Percentiles rank a stretch among this genome's conserved stretches.
These are phyloP conservation scores for Pyrgilauda ruficollis DNA, from an alignment of 2,113 vertebrate species.

Conservation along the genomic window DNA sequence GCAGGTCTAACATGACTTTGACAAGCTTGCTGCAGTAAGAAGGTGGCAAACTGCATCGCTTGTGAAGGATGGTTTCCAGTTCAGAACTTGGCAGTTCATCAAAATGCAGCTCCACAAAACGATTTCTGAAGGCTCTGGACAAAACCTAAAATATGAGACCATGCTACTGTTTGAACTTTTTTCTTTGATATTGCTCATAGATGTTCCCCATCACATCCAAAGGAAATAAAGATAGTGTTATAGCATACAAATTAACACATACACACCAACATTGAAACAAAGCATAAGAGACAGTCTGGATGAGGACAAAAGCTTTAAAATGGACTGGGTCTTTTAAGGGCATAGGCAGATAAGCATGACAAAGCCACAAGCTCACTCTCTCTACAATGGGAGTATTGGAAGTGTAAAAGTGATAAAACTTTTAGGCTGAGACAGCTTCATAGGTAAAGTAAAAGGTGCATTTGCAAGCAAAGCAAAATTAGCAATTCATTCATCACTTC, in stretches of 20 bases:
- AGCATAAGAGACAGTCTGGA: neutral
- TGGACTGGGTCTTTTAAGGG: neutral
- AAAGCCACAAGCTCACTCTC: neutral
- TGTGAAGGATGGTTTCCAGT: constrained; percentile 91
- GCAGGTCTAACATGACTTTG: constrained; percentile 93
- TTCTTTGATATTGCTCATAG: neutral
- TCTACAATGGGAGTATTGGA: neutral
- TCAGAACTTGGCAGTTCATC: constrained; percentile 90
- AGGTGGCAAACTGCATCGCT: constrained; percentile 89
- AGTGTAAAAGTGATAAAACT: neutral
- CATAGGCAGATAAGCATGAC: neutral
- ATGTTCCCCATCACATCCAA: neutral
- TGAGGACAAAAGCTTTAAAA: neutral
- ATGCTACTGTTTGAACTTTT: neutral
- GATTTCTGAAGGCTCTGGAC: constrained; percentile 95
- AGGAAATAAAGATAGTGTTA: neutral
- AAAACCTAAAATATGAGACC: constrained; percentile 77
- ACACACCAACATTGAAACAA: neutral
- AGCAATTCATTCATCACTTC: neutral
- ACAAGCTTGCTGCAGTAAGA: constrained; percentile 93
- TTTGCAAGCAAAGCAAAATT: neutral
- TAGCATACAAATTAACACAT: neutral
- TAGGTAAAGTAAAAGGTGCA: neutral
- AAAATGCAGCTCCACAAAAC: constrained; percentile 97
- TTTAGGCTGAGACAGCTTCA: neutral